A percentile compares a stretch with the other conserved stretches of the same genome.
Conservation (phyloP, 2,888 invertebrate species). For the Cecidostiba fungosa region DNA sequence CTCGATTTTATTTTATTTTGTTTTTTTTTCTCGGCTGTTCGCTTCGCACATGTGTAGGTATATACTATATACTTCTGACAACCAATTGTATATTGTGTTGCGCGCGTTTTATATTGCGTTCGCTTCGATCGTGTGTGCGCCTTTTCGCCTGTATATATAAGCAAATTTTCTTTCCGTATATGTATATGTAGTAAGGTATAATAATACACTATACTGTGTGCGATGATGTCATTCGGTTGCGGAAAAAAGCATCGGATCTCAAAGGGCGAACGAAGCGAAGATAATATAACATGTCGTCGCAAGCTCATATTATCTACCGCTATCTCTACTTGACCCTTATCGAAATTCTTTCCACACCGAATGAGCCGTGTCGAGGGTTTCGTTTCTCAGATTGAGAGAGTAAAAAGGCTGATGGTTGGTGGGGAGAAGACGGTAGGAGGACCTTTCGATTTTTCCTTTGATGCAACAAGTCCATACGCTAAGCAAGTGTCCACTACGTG, state of each 20-base stretch:
- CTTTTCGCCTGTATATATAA: not conserved
- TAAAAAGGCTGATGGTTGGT: constrained; percentile 23
- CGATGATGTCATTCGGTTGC: not conserved
- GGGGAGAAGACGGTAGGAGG: constrained; percentile 16
- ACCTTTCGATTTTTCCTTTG: constrained; percentile 42
- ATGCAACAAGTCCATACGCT: constrained; percentile 52
- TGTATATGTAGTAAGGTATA: too few species aligned
- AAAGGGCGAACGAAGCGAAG: not conserved
- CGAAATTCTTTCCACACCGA: constrained; percentile 44
- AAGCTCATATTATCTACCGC: not conserved
- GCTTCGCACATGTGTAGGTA: not conserved
- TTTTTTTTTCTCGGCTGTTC: constrained; percentile 12
- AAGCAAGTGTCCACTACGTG: constrained; percentile 3
- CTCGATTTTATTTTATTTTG: constrained; percentile 7
- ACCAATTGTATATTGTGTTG: not conserved
- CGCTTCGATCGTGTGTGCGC: constrained; percentile 18
- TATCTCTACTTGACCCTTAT: constrained; percentile 31
- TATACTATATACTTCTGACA: not conserved
- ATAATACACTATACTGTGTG: too few species aligned
- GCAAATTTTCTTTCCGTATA: constrained; percentile 30
- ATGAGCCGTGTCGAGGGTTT: constrained; percentile 13
- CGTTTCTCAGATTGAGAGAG: constrained; percentile 1
- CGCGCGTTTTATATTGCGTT: constrained; percentile 4
- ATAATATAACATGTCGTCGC: constrained; percentile 8
- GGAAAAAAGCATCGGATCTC: not conserved